Conservation (phyloP, 2,888 invertebrate genomes). For the Drosophila fungiperda region DNA sequence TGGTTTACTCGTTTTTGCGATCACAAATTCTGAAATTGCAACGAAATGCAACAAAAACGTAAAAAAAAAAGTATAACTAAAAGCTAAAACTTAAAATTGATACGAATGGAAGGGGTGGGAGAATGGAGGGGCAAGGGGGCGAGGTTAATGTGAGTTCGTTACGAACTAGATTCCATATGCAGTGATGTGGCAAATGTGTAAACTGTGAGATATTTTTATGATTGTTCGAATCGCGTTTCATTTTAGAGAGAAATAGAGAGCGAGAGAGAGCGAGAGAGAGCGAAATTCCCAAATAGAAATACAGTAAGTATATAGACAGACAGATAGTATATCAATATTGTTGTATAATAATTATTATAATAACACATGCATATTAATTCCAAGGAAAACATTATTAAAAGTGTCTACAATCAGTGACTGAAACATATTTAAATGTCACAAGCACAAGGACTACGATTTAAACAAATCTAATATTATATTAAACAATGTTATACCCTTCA, state of each 20-base stretch:
- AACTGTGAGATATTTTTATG: constrained; percentile 38
- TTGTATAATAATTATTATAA: constrained; percentile 1
- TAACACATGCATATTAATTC: neutral
- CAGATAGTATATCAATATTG: constrained; percentile 4
- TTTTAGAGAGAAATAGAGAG: neutral
- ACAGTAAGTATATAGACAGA: constrained; percentile 3
- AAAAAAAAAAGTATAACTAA: neutral
- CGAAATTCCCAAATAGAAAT: neutral
- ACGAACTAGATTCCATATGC: constrained; percentile 7
- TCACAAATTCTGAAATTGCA: constrained; percentile 85
- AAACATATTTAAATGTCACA: neutral
- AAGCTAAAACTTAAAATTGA: constrained; percentile 8
- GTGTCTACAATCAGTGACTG: neutral
- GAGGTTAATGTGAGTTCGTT: constrained; percentile 30
- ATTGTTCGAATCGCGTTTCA: constrained; percentile 20
- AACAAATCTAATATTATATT: neutral
- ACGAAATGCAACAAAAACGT: constrained; percentile 60
- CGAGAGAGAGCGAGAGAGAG: neutral
- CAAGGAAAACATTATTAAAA: neutral
- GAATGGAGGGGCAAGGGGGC: neutral
- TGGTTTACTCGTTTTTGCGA: constrained; percentile 85
- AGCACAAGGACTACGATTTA: neutral
- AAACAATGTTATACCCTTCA: neutral
- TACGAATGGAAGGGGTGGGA: neutral
- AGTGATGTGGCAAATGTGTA: constrained; percentile 47